phyloP scores from a whole-genome alignment of 2,113 vertebrate species.

The Agapornis roseicollis region DNA sequence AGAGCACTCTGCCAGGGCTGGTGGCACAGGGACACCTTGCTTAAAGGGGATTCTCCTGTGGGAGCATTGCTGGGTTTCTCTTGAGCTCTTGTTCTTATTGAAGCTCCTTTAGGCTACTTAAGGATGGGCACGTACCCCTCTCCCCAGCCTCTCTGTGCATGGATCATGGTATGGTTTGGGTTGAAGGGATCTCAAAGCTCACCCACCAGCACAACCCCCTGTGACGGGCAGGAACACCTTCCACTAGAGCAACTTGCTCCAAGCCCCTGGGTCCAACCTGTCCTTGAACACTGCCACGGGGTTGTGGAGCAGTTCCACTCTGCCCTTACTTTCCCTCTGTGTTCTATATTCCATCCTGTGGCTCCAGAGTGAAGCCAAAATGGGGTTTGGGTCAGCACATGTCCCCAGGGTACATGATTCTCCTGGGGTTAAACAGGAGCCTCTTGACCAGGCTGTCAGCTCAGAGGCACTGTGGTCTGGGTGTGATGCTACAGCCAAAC shows the following conservation, averaged over 20 bases:
- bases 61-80: background rate
- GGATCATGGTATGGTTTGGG: background rate
- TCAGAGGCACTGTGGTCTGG: fast-evolving
- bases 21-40: background rate
- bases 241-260: no score
- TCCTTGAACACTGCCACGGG: no score
- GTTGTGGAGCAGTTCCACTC: fast-evolving
- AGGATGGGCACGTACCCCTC: background rate
- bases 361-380: background rate
- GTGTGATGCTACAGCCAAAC: background rate
- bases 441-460: background rate
- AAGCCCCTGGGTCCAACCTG: no score
- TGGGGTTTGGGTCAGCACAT: background rate
- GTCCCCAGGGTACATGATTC: fast-evolving
- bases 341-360: background rate
- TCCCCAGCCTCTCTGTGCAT: background rate
- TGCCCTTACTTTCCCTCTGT: background rate
- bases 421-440: background rate
- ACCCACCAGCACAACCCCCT: fast-evolving
- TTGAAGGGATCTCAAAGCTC: background rate
- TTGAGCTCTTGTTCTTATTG: background rate
- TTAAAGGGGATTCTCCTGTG: background rate
- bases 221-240: no score
- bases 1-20: background rate
- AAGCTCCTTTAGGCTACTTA: background rate